These are phyloP conservation scores for Epiblema foenella DNA, from an alignment of 2,888 invertebrate genomes.

Conservation along the genomic window DNA sequence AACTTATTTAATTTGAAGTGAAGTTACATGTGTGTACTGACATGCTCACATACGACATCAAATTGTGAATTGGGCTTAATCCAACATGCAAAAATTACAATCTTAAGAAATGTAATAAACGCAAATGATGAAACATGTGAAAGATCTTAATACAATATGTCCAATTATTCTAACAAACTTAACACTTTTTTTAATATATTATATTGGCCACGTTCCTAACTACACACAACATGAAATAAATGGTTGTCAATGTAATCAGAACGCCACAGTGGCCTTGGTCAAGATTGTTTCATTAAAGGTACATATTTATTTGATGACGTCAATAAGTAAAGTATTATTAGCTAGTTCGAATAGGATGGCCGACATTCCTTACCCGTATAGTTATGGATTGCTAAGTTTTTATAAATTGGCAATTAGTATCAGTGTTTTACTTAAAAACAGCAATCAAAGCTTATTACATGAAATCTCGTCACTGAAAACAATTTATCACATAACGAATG, in stretches of 20 bases:
- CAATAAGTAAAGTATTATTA: slow-evolving; percentile 24
- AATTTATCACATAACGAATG: slow-evolving; percentile 26
- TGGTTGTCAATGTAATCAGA: slow-evolving; percentile 23
- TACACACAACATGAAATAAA: slow-evolving; percentile 8
- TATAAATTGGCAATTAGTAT: too few species aligned
- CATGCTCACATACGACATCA: too few species aligned
- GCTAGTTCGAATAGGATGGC: background rate
- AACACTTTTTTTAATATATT: background rate
- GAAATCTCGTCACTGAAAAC: background rate
- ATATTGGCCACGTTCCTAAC: slow-evolving; percentile 40
- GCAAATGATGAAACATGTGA: too few species aligned
- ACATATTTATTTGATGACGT: slow-evolving; percentile 25
- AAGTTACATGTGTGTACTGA: too few species aligned
- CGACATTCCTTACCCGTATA: background rate
- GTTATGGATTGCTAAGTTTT: background rate
- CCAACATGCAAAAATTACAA: too few species aligned
- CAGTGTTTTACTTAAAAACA: background rate
- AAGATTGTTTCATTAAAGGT: slow-evolving; percentile 38
- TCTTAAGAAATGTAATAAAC: background rate
- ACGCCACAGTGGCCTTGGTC: slow-evolving; percentile 33
- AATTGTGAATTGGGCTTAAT: too few species aligned
- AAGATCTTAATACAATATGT: too few species aligned
- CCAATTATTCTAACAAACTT: slow-evolving; percentile 6
- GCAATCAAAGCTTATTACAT: background rate
- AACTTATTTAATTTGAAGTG: too few species aligned